phyloP scores from a whole-genome alignment of 2,888 invertebrate genomes.

The Synanthedon vespiformis region DNA sequence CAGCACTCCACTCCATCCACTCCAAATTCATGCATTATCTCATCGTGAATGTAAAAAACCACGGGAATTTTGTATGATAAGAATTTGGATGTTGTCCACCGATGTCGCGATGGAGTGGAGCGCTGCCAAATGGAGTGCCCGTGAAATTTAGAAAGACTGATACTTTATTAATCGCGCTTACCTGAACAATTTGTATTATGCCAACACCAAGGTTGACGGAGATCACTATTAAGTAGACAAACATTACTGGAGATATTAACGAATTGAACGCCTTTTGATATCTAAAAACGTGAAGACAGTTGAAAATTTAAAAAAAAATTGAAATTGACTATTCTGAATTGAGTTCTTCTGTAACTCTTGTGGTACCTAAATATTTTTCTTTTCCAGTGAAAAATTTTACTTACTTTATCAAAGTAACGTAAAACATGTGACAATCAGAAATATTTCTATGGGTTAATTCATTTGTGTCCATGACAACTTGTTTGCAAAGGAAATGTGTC shows the following conservation, averaged over 20 bases:
- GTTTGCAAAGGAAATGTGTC: conserved; percentile 21
- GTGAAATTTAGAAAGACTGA: background rate
- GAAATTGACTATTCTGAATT: too few relatives aligned
- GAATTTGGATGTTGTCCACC: too few relatives aligned
- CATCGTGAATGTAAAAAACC: too few relatives aligned
- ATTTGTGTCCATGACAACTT: conserved; percentile 13
- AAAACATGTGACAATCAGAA: conserved; percentile 28
- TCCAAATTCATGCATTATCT: too few relatives aligned
- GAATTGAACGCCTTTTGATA: conserved; percentile 30
- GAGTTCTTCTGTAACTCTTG: too few relatives aligned
- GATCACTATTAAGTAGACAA: conserved; percentile 35
- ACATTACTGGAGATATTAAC: conserved; percentile 41
- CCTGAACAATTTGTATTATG: conserved; percentile 39
- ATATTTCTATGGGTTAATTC: conserved; percentile 27
- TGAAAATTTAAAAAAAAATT: too few relatives aligned
- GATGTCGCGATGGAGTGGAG: too few relatives aligned
- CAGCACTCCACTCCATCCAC: too few relatives aligned
- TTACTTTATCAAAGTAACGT: conserved; percentile 26
- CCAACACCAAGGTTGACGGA: conserved; percentile 42
- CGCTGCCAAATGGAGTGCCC: too few relatives aligned
- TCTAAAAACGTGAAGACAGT: conserved; percentile 16
- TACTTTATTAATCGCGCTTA: conserved; percentile 11
- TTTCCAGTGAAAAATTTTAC: conserved; percentile 4
- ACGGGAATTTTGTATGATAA: too few relatives aligned
- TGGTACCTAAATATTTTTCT: too few relatives aligned